Base-by-base conservation (phyloP, 2,113 vertebrate species). In the Plotosus lineatus region DNA sequence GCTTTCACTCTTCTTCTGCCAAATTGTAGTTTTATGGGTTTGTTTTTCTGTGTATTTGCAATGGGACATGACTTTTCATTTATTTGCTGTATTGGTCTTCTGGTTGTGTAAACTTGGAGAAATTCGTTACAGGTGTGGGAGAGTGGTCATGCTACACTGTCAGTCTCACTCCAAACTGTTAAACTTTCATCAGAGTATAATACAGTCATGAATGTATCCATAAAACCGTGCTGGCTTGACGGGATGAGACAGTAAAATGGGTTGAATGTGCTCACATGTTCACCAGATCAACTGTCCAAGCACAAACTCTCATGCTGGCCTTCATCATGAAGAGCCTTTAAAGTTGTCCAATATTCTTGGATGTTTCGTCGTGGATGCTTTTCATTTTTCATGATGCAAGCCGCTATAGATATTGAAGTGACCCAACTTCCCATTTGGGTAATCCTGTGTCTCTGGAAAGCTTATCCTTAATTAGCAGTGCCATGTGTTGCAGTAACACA, bases 391-490 rank as follows among this genome's bases (percentile, higher is more conserved):
- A 68, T 80, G 53, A 71, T 83, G 53, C 31, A 80, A 76, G 42
- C 66, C 31, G 7, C 46, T 46, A 40, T 74, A 77, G 58, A 28
- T 56, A 53, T 78, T 55, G 19, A 65, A 56, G 51, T 75, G 81
- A 63, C 75, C 69, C 31, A n/a, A 63, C 72, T 79, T 79, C 51
- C 81, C 46, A 14, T 15, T 21, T 12, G 58, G 63, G 42, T 83
- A 86, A 83, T 86, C 75, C 82, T 60, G 28, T 86, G 48, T 51
- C n/a, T 44, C 21, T 83, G 51, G 48, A 78, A 71, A 61, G 56
- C 68, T 86, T 82, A 85, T 86, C 83, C 66, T 78, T 61, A 31
- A 82, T 81, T 80, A 85, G 60, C 55, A 68, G 60, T 42, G 58
- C 81, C 73, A 61, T 77, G 55, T 36, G 73, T 51, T 42, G 50